Percentiles rank a stretch among this genome's conserved stretches.
Conservation (phyloP, 2,797 vertebrate species). For the Enteromius anoplus region DNA sequence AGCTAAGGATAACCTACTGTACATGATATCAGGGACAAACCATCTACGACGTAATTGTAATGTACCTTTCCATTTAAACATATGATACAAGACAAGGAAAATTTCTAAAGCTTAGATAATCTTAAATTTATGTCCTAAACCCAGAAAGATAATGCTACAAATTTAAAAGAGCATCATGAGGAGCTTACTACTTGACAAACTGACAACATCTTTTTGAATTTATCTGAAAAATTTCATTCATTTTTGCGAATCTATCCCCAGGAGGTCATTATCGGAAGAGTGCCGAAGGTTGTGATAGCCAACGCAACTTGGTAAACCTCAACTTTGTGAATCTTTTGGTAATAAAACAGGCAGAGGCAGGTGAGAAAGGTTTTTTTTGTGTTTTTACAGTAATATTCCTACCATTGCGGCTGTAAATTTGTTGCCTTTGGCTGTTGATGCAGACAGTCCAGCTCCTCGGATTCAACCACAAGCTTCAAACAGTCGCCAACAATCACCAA, state of each 20-base stretch:
- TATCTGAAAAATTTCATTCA: neutral
- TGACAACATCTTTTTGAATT: neutral
- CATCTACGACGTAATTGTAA: conserved; percentile 58
- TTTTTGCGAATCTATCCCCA: neutral
- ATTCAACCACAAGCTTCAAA: conserved; percentile 33
- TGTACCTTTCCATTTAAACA: conserved; percentile 42
- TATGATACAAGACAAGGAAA: neutral
- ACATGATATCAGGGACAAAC: conserved; percentile 57
- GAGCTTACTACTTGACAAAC: neutral
- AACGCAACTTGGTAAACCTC: conserved; percentile 19
- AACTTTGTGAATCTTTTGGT: conserved; percentile 21
- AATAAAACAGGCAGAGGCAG: conserved; percentile 36
- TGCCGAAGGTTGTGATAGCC: neutral
- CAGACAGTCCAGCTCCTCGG: conserved; percentile 39
- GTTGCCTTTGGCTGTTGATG: conserved; percentile 33
- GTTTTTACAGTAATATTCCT: conserved; percentile 41
- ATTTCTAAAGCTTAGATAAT: neutral
- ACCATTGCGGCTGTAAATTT: conserved; percentile 40
- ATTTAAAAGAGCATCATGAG: neutral
- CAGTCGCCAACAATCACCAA: conserved; percentile 40
- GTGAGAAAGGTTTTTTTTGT: conserved; percentile 45
- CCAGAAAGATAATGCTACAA: too few relatives aligned
- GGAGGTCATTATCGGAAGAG: neutral
- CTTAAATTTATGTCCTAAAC: neutral
- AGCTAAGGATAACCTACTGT: conserved; percentile 57